phyloP scores from a whole-genome alignment of 2,888 invertebrate species.

The Lumbricus terrestris region DNA sequence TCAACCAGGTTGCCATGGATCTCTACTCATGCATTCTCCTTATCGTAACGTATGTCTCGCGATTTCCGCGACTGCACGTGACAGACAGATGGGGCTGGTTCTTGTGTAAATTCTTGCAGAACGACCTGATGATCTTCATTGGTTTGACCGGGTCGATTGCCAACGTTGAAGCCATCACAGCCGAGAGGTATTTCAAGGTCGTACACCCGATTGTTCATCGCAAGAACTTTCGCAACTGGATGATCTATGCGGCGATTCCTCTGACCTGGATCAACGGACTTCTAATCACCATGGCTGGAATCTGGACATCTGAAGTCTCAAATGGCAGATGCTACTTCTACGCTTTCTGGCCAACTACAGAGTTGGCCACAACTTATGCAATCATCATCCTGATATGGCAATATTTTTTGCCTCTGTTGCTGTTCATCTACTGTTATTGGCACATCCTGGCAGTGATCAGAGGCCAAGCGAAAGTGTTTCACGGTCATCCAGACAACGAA shows the following conservation, averaged over 20 bases:
- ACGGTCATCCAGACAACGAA: background rate
- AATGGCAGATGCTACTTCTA: background rate
- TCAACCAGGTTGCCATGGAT: constrained; percentile 10
- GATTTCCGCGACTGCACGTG: no score
- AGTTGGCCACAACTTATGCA: background rate
- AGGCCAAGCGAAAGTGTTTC: background rate
- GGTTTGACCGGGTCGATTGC: background rate
- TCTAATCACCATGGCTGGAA: background rate
- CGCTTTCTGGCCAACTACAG: background rate
- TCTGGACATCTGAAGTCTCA: background rate
- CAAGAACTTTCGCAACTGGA: background rate
- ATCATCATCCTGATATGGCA: background rate
- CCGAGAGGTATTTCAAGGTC: constrained; percentile 11
- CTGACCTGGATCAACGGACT: constrained; percentile 3
- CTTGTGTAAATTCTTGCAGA: no score
- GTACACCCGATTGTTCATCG: background rate
- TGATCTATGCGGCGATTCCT: background rate
- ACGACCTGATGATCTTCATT: no score
- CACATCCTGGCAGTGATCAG: background rate
- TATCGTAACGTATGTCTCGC: no score
- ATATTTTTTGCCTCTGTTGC: background rate
- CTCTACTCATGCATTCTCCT: background rate
- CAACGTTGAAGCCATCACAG: background rate
- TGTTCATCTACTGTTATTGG: background rate
- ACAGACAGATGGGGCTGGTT: no score